phyloP scores from a whole-genome alignment of 2,888 invertebrate species.

The Erebia aethiops region DNA sequence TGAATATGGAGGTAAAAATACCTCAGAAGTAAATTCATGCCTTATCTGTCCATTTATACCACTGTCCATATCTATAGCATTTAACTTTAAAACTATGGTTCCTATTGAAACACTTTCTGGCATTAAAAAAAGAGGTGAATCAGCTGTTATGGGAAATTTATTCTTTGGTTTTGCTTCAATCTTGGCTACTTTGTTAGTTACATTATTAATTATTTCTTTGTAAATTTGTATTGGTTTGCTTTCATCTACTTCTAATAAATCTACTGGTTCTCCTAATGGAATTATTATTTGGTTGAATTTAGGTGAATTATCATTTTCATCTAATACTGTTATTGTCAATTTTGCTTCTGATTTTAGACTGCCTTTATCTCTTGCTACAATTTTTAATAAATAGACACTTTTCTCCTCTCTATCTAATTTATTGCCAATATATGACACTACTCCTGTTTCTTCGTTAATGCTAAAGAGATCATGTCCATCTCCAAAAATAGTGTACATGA shows the following conservation, averaged over 20 bases:
- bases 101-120: slow-evolving; percentile 89
- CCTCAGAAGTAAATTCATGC: slow-evolving; percentile 87
- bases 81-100: slow-evolving; percentile 85
- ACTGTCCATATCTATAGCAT: slow-evolving; percentile 88
- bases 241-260: slow-evolving; percentile 85
- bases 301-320: slow-evolving; percentile 92
- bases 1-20: slow-evolving; percentile 82
- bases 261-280: slow-evolving; percentile 86
- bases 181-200: slow-evolving; percentile 57
- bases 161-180: slow-evolving; percentile 66
- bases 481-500: slow-evolving; percentile 87
- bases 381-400: slow-evolving; percentile 85
- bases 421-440: slow-evolving; percentile 81
- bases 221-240: slow-evolving; percentile 75
- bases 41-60: slow-evolving; percentile 87
- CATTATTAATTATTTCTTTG: slow-evolving; percentile 65
- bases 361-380: slow-evolving; percentile 90
- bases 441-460: slow-evolving; percentile 85
- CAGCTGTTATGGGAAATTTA: slow-evolving; percentile 62
- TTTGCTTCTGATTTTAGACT: slow-evolving; percentile 89
- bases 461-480: slow-evolving; percentile 89
- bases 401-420: slow-evolving; percentile 90
- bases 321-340: slow-evolving; percentile 87
- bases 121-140: slow-evolving; percentile 85
- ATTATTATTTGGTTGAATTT: slow-evolving; percentile 87